Evolutionary conservation across 1,140 invertebrate genomes (phyloP).

Genomic region (Cherax quadricarinatus): DNA sequence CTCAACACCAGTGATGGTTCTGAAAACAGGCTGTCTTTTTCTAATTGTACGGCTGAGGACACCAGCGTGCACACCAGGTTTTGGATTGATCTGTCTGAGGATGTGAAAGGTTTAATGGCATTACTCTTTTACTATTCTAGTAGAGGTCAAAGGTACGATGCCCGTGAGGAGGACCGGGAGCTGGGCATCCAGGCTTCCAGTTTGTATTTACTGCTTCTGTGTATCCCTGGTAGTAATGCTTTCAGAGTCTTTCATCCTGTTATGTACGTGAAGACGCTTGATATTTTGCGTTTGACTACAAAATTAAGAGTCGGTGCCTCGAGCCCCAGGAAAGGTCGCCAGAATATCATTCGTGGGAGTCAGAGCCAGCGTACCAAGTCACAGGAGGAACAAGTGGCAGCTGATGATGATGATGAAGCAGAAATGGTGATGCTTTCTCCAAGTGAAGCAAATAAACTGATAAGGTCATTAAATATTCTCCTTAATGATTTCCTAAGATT

Average conservation of each 20-base stretch:
- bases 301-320: slow-evolving; percentile 72
- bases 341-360: slow-evolving; percentile 15
- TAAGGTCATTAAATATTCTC: slow-evolving; percentile 75
- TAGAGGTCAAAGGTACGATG: slow-evolving; percentile 76
- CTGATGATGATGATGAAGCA: slow-evolving; percentile 75
- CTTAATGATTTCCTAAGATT: slow-evolving; percentile 78
- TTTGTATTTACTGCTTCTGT: slow-evolving; percentile 78
- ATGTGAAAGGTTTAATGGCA: slow-evolving; percentile 78
- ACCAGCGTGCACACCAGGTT: slow-evolving; percentile 75
- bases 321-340: slow-evolving; percentile 69
- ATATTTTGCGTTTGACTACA: slow-evolving; percentile 77
- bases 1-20: slow-evolving; percentile 62
- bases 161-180: slow-evolving; percentile 76
- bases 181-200: slow-evolving; percentile 77
- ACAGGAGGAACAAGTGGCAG: slow-evolving; percentile 29
- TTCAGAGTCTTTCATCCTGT: slow-evolving; percentile 81
- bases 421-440: slow-evolving; percentile 62
- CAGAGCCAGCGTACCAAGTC: slow-evolving; percentile 23
- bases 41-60: background rate
- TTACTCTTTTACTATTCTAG: slow-evolving; percentile 79
- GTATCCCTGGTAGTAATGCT: slow-evolving; percentile 80
- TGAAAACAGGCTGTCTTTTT: slow-evolving; percentile 12
- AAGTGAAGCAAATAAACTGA: slow-evolving; percentile 70
- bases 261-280: slow-evolving; percentile 79
- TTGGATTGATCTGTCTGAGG: slow-evolving; percentile 79